These are phyloP conservation scores for Coleophora flavipennella DNA, from an alignment of 2,888 invertebrate species.

Conservation along the genomic window DNA sequence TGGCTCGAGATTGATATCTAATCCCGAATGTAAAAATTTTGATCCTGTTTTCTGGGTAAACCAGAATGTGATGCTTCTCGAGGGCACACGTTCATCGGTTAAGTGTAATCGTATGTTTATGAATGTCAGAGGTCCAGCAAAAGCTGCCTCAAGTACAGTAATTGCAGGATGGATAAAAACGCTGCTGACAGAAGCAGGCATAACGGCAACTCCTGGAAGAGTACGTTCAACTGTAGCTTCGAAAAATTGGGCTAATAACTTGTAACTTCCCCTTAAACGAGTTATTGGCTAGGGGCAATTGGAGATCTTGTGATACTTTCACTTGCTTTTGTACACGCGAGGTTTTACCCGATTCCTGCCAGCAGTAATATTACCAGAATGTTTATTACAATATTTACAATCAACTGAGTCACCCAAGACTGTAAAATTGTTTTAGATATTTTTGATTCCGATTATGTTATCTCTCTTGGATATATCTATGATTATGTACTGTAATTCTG, in stretches of 20 bases:
- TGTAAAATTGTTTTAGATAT: no score
- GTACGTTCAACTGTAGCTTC: constrained; percentile 19
- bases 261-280: constrained; percentile 15
- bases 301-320: constrained; percentile 9
- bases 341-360: no score
- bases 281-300: constrained; percentile 17
- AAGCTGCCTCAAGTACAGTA: constrained; percentile 11
- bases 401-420: no score
- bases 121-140: constrained; percentile 4
- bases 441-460: no score
- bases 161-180: constrained; percentile 16
- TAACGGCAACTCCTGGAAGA: constrained; percentile 16
- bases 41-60: constrained; percentile 10
- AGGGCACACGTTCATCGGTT: neutral
- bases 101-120: constrained; percentile 9
- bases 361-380: no score
- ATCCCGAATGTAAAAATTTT: constrained; percentile 3
- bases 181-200: constrained; percentile 13
- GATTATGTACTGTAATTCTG: no score
- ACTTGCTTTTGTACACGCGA: constrained; percentile 1
- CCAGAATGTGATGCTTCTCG: neutral
- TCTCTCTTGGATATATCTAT: no score
- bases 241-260: constrained; percentile 14
- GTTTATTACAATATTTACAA: no score
- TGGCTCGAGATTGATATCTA: constrained; percentile 11